A percentile compares a stretch with the other conserved stretches of the same genome.
Evolutionary conservation across 2,113 vertebrate species (phyloP).

Genomic region (Salvelinus namaycush): DNA sequence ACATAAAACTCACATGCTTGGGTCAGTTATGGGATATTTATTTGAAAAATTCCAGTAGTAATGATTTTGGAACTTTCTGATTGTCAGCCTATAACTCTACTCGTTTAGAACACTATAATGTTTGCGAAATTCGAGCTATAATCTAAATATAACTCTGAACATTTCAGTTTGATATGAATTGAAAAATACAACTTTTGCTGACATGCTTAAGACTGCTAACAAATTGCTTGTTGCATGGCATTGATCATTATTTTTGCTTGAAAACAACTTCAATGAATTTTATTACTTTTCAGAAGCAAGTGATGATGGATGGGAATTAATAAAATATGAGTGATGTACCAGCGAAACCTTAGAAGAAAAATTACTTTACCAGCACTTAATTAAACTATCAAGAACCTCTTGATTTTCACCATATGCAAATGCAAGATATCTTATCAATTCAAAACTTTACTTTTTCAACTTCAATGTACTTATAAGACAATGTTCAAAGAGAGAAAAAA

Average conservation of each 20-base stretch:
- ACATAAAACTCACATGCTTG: no score
- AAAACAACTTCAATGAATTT: conserved; percentile 17
- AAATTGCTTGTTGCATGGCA: background rate
- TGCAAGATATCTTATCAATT: conserved; percentile 28
- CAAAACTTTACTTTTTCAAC: conserved; percentile 7
- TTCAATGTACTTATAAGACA: background rate
- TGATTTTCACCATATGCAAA: conserved; percentile 27
- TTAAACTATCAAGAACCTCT: conserved; percentile 46
- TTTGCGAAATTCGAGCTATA: no score
- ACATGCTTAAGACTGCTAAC: background rate
- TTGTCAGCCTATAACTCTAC: no score
- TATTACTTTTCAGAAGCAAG: conserved; percentile 2
- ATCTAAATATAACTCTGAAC: no score
- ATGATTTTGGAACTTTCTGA: no score
- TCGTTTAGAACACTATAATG: no score
- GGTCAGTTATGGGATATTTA: no score
- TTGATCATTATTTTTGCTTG: conserved; percentile 10
- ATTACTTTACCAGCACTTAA: conserved; percentile 22
- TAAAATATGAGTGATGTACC: conserved; percentile 52
- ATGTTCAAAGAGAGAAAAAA: background rate
- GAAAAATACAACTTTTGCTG: no score
- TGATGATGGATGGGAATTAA: conserved; percentile 15
- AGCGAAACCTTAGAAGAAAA: conserved; percentile 49
- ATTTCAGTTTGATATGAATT: no score
- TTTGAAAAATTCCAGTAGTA: no score